Conservation (phyloP, 2,113 vertebrate species). For the Ciconia maguari region DNA sequence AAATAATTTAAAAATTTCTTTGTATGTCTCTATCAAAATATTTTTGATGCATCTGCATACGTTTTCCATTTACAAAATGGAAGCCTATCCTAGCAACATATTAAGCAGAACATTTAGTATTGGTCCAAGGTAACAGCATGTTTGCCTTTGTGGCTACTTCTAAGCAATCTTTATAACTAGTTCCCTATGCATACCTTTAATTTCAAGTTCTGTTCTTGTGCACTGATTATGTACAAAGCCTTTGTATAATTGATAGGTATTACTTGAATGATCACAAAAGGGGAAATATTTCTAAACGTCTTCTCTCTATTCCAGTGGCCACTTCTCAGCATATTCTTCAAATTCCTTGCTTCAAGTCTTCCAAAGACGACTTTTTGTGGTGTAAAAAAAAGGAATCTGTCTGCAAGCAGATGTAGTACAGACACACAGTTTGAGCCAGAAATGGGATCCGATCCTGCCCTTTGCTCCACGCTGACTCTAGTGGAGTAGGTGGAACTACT, state of each 20-base stretch:
- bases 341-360: neutral
- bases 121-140: neutral
- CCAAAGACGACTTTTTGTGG: neutral
- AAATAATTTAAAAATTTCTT: slow-evolving; percentile 38
- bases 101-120: slow-evolving; percentile 6
- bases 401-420: neutral
- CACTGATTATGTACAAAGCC: neutral
- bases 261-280: neutral
- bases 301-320: neutral
- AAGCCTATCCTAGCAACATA: neutral
- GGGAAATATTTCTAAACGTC: neutral
- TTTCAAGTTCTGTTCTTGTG: neutral
- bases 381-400: neutral
- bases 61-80: slow-evolving; percentile 45
- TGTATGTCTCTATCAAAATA: slow-evolving; percentile 60
- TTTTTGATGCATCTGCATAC: slow-evolving; percentile 37
- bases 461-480: neutral
- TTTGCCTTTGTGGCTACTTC: neutral
- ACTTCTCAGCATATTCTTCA: neutral
- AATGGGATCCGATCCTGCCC: neutral
- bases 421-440: neutral
- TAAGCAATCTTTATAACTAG: neutral
- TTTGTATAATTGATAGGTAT: neutral
- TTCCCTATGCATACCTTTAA: neutral
- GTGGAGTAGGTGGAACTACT: neutral